Percentiles rank a stretch among this genome's conserved stretches.
These are phyloP conservation scores for Troglohyphantes excavatus DNA, from an alignment of 2,888 invertebrate species.

Conservation along the genomic window DNA sequence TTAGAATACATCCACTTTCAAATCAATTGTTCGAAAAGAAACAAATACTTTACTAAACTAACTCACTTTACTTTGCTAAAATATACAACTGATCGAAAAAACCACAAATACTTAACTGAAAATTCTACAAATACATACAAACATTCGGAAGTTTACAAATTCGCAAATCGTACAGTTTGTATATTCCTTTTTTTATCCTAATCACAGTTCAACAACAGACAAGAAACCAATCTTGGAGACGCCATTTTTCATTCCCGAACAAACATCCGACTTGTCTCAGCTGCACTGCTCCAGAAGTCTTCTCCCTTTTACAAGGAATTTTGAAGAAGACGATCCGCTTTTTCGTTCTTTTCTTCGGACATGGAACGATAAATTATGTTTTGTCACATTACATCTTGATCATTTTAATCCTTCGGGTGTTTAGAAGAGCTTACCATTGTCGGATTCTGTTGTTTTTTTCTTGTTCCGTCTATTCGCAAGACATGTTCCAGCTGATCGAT, in stretches of 20 bases:
- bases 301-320: background rate
- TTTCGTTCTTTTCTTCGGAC: conserved; percentile 10
- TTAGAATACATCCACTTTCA: too few species aligned
- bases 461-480: background rate
- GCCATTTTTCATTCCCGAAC: conserved; percentile 15
- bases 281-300: background rate
- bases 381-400: conserved; percentile 32
- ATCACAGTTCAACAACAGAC: background rate
- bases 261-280: background rate
- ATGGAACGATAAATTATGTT: conserved; percentile 22
- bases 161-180: too few species aligned
- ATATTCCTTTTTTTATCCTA: too few species aligned
- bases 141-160: too few species aligned
- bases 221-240: background rate
- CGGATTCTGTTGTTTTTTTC: background rate
- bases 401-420: conserved; percentile 23
- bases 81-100: too few species aligned
- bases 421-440: conserved; percentile 25
- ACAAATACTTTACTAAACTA: too few species aligned
- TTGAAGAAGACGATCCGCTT: background rate
- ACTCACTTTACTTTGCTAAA: too few species aligned
- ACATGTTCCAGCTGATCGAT: conserved; percentile 16
- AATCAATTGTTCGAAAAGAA: too few species aligned
- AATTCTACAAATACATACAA: too few species aligned
- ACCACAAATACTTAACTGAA: too few species aligned